Evolutionary conservation across 2,888 invertebrate species (phyloP).

Genomic region (Lepidochrysops patricia): DNA sequence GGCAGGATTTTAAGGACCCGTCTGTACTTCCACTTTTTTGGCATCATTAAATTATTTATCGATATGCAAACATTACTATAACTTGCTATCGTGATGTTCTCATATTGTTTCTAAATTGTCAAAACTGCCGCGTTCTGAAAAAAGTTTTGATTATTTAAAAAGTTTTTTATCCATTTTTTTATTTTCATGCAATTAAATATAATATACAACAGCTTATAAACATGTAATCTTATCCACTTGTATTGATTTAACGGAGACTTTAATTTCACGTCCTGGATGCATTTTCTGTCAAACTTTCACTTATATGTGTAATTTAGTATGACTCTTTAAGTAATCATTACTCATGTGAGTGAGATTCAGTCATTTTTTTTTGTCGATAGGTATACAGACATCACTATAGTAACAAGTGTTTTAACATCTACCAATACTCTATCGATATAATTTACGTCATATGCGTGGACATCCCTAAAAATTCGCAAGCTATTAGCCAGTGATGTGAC

Average conservation of each 20-base stretch:
- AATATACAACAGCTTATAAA: too few relatives aligned
- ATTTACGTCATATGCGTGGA: neutral
- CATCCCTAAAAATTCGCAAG: neutral
- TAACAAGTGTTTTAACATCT: neutral
- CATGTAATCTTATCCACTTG: too few relatives aligned
- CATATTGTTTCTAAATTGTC: neutral
- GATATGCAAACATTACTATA: neutral
- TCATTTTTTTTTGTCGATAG: neutral
- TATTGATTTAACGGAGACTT: too few relatives aligned
- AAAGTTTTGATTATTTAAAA: too few relatives aligned
- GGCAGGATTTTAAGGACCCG: constrained; percentile 30
- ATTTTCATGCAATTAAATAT: too few relatives aligned
- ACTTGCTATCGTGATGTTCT: neutral
- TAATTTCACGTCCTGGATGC: too few relatives aligned
- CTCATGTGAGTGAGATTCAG: too few relatives aligned
- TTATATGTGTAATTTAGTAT: too few relatives aligned
- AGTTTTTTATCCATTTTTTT: too few relatives aligned
- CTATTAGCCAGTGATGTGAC: neutral
- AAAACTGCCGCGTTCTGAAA: too few relatives aligned
- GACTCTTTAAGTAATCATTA: too few relatives aligned
- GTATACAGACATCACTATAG: neutral
- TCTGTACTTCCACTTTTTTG: neutral
- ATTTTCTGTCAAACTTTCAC: too few relatives aligned
- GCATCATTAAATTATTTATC: neutral
- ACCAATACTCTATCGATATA: neutral